Evolutionary conservation across 2,888 invertebrate species (phyloP), one percentile per base, ranked within the genome.

Genomic region (Azorinus chamasolen): DNA sequence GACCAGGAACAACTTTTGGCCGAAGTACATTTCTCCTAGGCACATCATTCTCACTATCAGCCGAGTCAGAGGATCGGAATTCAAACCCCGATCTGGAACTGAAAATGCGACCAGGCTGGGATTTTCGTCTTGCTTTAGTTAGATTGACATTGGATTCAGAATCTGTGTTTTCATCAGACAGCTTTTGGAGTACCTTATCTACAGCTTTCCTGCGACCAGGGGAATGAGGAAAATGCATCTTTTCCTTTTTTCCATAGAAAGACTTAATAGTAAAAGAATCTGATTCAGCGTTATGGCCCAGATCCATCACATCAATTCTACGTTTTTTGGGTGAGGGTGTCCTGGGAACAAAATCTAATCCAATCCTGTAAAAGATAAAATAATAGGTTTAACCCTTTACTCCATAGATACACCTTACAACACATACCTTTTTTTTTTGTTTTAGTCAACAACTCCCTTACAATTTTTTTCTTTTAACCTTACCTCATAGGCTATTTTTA

Each of bases 231-330:
- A 79, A 85, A 32, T 63, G 48, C 20, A 66, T 76, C 54, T 85
- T 84, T 18, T 83, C 84, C 51, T 73, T 70, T 43, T 69, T 69
- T n/a, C 88, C 86, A 81, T 89, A 89, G 54, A 89, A 89, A 14
- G 86, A 86, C 45, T 82, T 85, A 18, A 83, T 70, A 10, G 77
- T 81, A 63, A 89, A 80, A 4, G 83, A 51, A 8, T 83, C 79
- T 10, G 59, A 62, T 24, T 84, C 83, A 5, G 41, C 43, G 1
- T 70, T 64, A 25, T 45, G 48, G n/a, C 25, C 32, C 12, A 41
- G 46, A 0, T 62, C 53, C 8, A 55, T 37, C 18, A 65, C 41
- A 43, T 55, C 57, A 22, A 43, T 45, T n/a, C 51, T 55, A 27
- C 57, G 61, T 57, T 48, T 59, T 51, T 78, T 75, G 5, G 84